Base-by-base conservation (phyloP, 2,888 invertebrate genomes). In the Leistus spinibarbis region DNA sequence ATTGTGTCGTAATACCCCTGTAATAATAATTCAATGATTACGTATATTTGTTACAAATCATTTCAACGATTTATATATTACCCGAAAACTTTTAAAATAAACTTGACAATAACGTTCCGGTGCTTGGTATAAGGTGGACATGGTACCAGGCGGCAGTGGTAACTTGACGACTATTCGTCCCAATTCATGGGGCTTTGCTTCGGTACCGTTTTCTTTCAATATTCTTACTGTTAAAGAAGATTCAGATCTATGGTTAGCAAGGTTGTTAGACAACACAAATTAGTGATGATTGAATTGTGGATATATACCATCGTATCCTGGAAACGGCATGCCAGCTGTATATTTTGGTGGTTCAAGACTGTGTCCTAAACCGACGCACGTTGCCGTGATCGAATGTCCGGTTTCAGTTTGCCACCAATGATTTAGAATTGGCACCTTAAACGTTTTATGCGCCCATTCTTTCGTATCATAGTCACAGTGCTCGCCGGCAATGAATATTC, bases 401-500 rank as follows among this genome's bases (percentile, higher is more conserved):
- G 95, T 94, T 86, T 98, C 98, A 1, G 98, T 97, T 87, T 98
- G 98, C 97, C 98, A 98, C 97, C 97, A 98, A 84, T 98, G 95
- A 84, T 98, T 97, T 69, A 96, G 84, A 2, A 96, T 89, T 0
- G 95, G 94, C 7, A 92, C 92, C 74, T 91, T 88, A 81, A 95
- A 93, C 5, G 87, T 87, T 76, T 88, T 88, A 81, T 91, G 90
- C 3, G 92, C 90, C 95, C 95, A 95, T 5, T 86, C 81, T 87
- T 95, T 93, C 0, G 97, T 96, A 82, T 96, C 96, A 79, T 93
- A 91, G 83, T 98, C 98, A 83, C 97, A 95, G 82, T 97, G 96
- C 83, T 98, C 98, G 0, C 98, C 98, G 63, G 96, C 96, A 3
- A 95, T 91, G 83, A 95, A 95, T 71, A 96, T 89, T 1, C 89